Evolutionary conservation across 2,888 invertebrate genomes (phyloP), one percentile per base, ranked within the genome.

Genomic region (Ochropleura leucogaster): DNA sequence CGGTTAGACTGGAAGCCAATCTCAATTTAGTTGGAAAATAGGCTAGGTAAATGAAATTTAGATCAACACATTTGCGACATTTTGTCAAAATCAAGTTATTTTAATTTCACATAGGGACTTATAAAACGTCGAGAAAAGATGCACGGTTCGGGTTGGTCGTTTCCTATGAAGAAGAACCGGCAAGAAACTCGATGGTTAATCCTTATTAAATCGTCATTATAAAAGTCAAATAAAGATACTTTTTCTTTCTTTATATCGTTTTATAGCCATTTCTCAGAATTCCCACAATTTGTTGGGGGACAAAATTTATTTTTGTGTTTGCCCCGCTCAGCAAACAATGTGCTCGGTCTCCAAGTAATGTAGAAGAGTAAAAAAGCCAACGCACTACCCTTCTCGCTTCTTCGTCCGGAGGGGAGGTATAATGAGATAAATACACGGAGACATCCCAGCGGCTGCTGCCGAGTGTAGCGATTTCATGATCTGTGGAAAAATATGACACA

Each of bases 261-360:
- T 53, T n/a, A 7, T 7, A 14, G 66, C 68, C 72, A 65, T 73
- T 47, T 60, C 70, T 85, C 72, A 64, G 46, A 81, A 87, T 87
- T 57, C 46, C 18, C 53, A 53, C 62, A 68, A 44, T 74, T 75
- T 82, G 83, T 85, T 87, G 77, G 85, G 72, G 77, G 75, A 87
- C 85, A 79, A 83, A 88, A 88, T 88, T 86, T 88, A 90, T 90
- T 88, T 89, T 87, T 85, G 85, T 90, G 85, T 89, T 90, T 89
- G 82, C 80, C 69, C 74, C 74, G 83, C 81, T 87, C 83, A 66
- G 79, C 85, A 87, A 87, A 90, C 88, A 89, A 85, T 84, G 86
- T 83, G 74, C 81, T 82, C 64, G 69, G 74, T 80, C 83, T 83
- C 80, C 80, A 87, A 86, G 89, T 88, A 86, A 88, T 88, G 83